Evolutionary conservation across 1,140 invertebrate species (phyloP), one percentile per base, ranked within the genome.

Genomic region (Octopus bimaculoides): DNA sequence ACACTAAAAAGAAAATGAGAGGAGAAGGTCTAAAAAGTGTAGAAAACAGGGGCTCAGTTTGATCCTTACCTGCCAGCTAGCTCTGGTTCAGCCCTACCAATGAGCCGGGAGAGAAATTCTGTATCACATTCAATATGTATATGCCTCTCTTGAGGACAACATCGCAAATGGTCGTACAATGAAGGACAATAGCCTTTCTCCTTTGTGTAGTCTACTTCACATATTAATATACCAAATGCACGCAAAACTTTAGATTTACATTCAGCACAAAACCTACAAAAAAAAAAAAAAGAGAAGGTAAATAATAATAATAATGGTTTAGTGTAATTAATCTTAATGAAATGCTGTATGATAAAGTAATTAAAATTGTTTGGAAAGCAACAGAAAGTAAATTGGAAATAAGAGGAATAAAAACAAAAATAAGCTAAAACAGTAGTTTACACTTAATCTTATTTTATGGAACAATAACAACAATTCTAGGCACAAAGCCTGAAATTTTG

Each of bases 221-320:
- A 94, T 75, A 96, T 94, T 84, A 98, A 92, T 82, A 98, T 92
- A 84, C 94, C 94, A 90, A 96, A 97, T 71, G 96, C 96, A 86
- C 94, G 91, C 86, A 95, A 86, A 12, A 97, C 96, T 92, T 97
- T 98, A 80, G 95, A 95, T 80, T 96, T 94, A 88, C 96, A 98
- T 88, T 97, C 96, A 2, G 93, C 93, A 88, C 96, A 97, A 91
- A 97, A 97, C 86, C 96, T 93, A 82, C 20, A 85, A 88, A 79
- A 78, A 79, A 66, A 69, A 10, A 69, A 69, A 69, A 69, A 69
- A 10, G 26, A 69, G 26, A 61, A 61, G 3, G 17, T 10, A 61
- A 61, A 61, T 61, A 12, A 61, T 12, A 61, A 61, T 1, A 61
- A n/a, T 61, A 12, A 61, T 12, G 4, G 4, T 1, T 3, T 41